A percentile compares a stretch with the other conserved stretches of the same genome.
Conservation (phyloP, 2,113 vertebrate genomes). For the Galbula dea region DNA sequence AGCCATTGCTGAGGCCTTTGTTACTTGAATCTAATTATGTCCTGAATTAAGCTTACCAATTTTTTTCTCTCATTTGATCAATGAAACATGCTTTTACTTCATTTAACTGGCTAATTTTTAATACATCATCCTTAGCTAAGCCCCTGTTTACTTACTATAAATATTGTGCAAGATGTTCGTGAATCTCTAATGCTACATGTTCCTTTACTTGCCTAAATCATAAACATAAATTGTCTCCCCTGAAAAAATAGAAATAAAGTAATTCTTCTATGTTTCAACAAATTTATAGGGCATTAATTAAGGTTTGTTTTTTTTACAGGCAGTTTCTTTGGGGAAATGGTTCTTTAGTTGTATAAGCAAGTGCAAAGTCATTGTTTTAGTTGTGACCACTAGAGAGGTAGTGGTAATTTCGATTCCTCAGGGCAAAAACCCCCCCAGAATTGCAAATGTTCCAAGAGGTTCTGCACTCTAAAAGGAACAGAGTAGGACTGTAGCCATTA, state of each 20-base stretch:
- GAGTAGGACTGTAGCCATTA: background rate
- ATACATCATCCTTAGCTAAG: background rate
- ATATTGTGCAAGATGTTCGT: background rate
- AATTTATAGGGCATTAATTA: background rate
- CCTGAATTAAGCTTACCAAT: background rate
- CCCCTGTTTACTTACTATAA: background rate
- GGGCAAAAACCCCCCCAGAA: background rate
- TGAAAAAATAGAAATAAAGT: background rate
- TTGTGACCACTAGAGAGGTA: background rate
- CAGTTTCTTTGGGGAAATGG: background rate
- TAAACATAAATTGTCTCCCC: background rate
- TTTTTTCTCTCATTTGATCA: background rate
- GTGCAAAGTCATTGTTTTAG: background rate
- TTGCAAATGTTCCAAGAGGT: background rate
- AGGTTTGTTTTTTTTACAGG: background rate
- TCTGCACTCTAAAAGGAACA: background rate
- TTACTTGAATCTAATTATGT: background rate
- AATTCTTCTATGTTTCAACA: background rate
- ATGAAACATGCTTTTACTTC: background rate
- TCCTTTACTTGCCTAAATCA: background rate
- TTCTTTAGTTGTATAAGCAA: background rate
- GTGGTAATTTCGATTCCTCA: background rate
- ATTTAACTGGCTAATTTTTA: background rate
- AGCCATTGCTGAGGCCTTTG: background rate
- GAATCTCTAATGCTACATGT: background rate